These are phyloP conservation scores for Dromococcyx pavoninus DNA, from an alignment of 2,797 vertebrate genomes.

Conservation along the genomic window DNA sequence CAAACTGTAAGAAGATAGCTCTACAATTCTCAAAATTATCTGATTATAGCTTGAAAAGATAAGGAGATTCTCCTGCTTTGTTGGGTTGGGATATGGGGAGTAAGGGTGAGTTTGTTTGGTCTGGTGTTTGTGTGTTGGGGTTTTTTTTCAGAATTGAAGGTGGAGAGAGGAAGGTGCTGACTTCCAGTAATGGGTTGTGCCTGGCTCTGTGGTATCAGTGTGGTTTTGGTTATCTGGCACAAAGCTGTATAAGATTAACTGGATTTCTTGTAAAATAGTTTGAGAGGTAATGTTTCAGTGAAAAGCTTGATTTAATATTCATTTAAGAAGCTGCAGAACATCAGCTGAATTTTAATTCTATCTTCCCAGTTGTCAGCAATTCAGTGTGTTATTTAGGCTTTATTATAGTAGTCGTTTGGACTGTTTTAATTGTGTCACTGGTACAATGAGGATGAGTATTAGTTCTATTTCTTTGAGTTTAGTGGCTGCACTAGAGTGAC, in stretches of 20 bases:
- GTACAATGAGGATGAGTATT: neutral
- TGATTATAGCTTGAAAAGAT: neutral
- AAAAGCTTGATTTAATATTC: neutral
- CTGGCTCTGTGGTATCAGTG: neutral
- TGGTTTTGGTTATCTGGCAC: neutral
- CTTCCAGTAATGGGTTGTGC: neutral
- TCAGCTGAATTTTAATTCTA: neutral
- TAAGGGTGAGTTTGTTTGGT: neutral
- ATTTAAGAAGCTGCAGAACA: neutral
- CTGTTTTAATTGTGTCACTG: neutral
- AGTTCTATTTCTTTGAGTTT: conserved; percentile 17
- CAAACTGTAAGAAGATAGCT: neutral
- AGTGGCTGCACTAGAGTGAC: neutral
- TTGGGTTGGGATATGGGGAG: too few relatives aligned
- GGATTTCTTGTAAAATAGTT: neutral
- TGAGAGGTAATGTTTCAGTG: neutral
- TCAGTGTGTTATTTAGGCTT: neutral
- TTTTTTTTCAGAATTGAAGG: neutral
- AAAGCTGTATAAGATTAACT: neutral
- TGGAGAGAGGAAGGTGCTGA: neutral
- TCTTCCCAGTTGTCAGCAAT: neutral
- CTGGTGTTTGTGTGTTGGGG: accelerated
- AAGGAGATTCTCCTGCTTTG: neutral
- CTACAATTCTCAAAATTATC: neutral
- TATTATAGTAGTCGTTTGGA: neutral